Conservation (phyloP, 2,797 vertebrate genomes). For the Martes flavigula region DNA sequence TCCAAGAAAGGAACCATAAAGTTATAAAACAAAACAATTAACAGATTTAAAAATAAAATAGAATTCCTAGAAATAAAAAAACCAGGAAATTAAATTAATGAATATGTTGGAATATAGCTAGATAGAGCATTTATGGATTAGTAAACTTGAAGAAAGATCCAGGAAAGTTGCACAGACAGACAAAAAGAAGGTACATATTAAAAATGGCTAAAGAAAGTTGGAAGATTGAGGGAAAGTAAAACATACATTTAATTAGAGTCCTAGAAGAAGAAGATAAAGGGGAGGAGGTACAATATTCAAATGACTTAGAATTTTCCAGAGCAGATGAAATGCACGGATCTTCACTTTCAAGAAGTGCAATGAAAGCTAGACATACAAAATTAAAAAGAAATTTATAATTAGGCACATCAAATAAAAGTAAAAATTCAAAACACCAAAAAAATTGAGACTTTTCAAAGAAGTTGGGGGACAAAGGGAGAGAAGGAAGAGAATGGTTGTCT, state of each 20-base stretch:
- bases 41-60: neutral
- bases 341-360: neutral
- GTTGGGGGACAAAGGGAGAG: neutral
- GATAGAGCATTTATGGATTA: neutral
- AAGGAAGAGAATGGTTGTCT: neutral
- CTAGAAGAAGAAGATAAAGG: neutral
- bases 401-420: neutral
- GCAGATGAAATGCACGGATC: neutral
- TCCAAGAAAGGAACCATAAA: neutral
- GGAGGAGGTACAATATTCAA: neutral
- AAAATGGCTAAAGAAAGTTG: neutral
- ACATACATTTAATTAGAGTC: neutral
- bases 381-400: neutral
- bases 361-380: neutral
- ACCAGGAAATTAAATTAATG: neutral
- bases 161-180: neutral
- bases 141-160: neutral
- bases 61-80: neutral
- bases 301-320: neutral
- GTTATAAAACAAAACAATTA: neutral
- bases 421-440: neutral
- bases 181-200: neutral
- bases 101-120: neutral
- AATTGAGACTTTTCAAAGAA: neutral
- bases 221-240: neutral